These are phyloP conservation scores for Drosophila niveifrons DNA, from an alignment of 2,888 invertebrate species.

Conservation along the genomic window DNA sequence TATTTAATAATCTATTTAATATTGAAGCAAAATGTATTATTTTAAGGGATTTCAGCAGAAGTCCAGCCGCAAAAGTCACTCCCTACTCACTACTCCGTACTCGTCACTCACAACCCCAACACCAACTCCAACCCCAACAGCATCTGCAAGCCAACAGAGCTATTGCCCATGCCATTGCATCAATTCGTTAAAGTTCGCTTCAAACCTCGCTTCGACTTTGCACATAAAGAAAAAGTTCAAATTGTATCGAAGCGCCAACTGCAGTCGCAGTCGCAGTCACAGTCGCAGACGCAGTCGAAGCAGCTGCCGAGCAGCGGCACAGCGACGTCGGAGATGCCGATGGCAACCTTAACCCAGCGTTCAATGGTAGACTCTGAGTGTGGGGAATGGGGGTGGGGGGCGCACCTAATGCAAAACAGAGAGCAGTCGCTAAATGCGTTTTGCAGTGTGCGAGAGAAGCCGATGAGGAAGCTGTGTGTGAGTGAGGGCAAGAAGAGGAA, in stretches of 20 bases:
- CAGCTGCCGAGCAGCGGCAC: slow-evolving; percentile 42
- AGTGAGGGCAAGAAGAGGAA: background rate
- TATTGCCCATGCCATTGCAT: slow-evolving; percentile 1
- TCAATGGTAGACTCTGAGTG: slow-evolving; percentile 24
- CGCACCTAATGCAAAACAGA: slow-evolving; percentile 64
- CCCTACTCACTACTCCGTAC: background rate
- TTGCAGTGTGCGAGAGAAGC: slow-evolving; percentile 52
- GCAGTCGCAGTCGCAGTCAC: slow-evolving; percentile 51
- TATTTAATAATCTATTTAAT: too few relatives aligned
- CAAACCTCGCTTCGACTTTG: slow-evolving; percentile 33
- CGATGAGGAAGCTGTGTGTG: slow-evolving; percentile 27
- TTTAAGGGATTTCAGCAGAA: background rate
- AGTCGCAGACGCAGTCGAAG: slow-evolving; percentile 13
- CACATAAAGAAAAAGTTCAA: slow-evolving; percentile 77
- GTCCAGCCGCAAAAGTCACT: background rate
- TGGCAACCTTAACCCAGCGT: slow-evolving; percentile 66
- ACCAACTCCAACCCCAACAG: background rate
- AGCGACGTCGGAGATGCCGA: slow-evolving; percentile 22
- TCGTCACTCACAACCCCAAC: background rate
- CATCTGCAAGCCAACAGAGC: background rate
- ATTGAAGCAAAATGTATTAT: background rate
- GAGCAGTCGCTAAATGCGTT: slow-evolving; percentile 51
- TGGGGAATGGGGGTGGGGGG: background rate
- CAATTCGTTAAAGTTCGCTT: slow-evolving; percentile 33
- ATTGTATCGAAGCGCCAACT: slow-evolving; percentile 73